Conservation (phyloP, 1,140 invertebrate genomes). For the Chelonus insularis region DNA sequence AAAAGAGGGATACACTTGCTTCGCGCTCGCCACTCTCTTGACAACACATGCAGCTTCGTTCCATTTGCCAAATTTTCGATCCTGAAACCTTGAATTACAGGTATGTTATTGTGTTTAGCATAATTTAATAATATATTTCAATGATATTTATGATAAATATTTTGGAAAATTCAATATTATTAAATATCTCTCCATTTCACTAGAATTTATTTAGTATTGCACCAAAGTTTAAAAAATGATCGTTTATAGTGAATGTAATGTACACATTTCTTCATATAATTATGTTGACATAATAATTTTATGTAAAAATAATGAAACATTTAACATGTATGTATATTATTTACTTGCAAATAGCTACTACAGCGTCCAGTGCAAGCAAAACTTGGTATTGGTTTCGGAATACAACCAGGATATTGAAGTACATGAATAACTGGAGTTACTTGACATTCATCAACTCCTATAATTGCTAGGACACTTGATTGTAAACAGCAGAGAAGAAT, state of each 20-base stretch:
- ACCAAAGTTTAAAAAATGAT: too few species aligned
- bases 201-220: too few species aligned
- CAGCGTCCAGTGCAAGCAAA: constrained; percentile 91
- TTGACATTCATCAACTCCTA: constrained; percentile 79
- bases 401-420: constrained; percentile 87
- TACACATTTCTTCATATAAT: neutral
- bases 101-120: constrained; percentile 22
- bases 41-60: constrained; percentile 91
- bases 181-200: too few species aligned
- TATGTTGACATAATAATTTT: neutral
- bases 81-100: constrained; percentile 77
- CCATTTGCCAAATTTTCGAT: constrained; percentile 95
- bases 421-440: constrained; percentile 91
- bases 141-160: too few species aligned
- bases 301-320: constrained; percentile 9
- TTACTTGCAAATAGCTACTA: constrained; percentile 89
- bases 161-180: too few species aligned
- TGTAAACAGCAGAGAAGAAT: constrained; percentile 37
- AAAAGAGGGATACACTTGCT: constrained; percentile 84
- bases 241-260: neutral
- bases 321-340: constrained; percentile 9
- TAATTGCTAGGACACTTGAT: constrained; percentile 45
- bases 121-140: neutral
- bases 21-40: constrained; percentile 91
- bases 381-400: constrained; percentile 90